Conservation (phyloP, 2,888 invertebrate genomes). For the Agriotes lineatus region DNA sequence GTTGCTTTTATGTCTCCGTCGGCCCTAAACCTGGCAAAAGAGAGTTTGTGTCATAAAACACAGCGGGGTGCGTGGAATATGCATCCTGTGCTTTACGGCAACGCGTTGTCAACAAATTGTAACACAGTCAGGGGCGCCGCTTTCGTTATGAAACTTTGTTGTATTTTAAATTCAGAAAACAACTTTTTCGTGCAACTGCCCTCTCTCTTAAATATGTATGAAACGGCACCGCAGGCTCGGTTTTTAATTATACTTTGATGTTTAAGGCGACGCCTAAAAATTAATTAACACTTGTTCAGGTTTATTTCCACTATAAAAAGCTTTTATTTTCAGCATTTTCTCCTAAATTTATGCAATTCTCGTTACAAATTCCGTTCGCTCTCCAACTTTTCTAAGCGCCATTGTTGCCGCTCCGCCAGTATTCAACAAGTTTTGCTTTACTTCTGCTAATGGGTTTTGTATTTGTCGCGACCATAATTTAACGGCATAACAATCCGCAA, state of each 20-base stretch:
- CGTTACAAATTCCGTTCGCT: slow-evolving; percentile 2
- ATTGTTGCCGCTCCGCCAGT: not conserved
- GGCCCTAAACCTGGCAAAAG: slow-evolving; percentile 28
- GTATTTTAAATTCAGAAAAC: slow-evolving; percentile 31
- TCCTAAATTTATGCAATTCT: slow-evolving; percentile 12
- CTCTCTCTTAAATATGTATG: slow-evolving; percentile 28
- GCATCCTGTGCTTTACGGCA: slow-evolving; percentile 29
- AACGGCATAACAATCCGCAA: not conserved
- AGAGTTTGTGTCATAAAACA: slow-evolving; percentile 32
- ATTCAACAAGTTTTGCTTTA: slow-evolving; percentile 17
- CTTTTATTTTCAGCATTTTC: not conserved
- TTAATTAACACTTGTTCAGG: slow-evolving; percentile 29
- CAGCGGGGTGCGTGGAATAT: slow-evolving; percentile 34
- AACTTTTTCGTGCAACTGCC: slow-evolving; percentile 28
- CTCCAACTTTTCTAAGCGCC: not conserved
- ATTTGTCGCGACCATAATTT: slow-evolving; percentile 6
- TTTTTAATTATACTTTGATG: slow-evolving; percentile 28
- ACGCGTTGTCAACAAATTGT: slow-evolving; percentile 36
- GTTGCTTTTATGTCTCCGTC: slow-evolving; percentile 31
- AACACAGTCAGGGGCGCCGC: slow-evolving; percentile 28
- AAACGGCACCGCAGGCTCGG: slow-evolving; percentile 17
- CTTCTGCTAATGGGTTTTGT: not conserved
- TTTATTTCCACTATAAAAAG: slow-evolving; percentile 17
- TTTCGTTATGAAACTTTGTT: slow-evolving; percentile 30
- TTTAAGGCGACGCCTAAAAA: slow-evolving; percentile 25